Evolutionary conservation across 2,113 vertebrate species (phyloP).

Genomic region (Paracanthobrama guichenoti): DNA sequence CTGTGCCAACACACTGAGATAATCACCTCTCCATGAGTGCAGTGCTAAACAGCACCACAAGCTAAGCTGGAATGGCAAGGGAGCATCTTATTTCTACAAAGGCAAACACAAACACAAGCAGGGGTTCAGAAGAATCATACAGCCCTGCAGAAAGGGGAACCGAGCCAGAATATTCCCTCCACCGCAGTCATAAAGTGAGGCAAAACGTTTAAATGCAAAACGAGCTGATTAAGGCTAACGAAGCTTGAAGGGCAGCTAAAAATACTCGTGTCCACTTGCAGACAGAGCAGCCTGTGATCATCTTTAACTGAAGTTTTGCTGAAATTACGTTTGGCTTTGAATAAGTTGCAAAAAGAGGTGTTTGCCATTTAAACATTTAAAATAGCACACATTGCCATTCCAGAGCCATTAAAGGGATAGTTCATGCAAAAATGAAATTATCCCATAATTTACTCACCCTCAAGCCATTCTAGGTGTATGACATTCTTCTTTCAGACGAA

Average conservation of each 20-base stretch:
- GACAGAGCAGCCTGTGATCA: not conserved
- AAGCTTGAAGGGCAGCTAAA: constrained; percentile 33
- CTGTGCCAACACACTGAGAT: constrained; percentile 38
- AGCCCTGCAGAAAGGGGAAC: not conserved
- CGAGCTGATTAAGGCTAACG: constrained; percentile 41
- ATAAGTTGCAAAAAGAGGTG: too few relatives aligned
- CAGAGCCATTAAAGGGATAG: not conserved
- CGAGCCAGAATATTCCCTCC: constrained; percentile 4
- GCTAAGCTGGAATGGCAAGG: constrained; percentile 29
- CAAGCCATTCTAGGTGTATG: too few relatives aligned
- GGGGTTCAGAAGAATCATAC: not conserved
- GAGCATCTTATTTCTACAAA: constrained; percentile 38
- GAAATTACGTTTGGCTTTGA: not conserved
- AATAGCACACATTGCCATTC: not conserved
- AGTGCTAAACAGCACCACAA: constrained; percentile 33
- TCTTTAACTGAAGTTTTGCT: constrained; percentile 14
- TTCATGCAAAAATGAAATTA: too few relatives aligned
- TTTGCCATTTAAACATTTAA: not conserved
- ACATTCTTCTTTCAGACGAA: too few relatives aligned
- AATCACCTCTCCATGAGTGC: constrained; percentile 34
- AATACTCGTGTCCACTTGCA: constrained; percentile 26
- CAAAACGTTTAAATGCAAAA: constrained; percentile 33
- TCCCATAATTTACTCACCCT: too few relatives aligned
- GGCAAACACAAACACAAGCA: constrained; percentile 13
- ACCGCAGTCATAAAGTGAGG: constrained; percentile 29